phyloP scores from a whole-genome alignment of 2,888 invertebrate genomes.

The Andrena dorsata region DNA sequence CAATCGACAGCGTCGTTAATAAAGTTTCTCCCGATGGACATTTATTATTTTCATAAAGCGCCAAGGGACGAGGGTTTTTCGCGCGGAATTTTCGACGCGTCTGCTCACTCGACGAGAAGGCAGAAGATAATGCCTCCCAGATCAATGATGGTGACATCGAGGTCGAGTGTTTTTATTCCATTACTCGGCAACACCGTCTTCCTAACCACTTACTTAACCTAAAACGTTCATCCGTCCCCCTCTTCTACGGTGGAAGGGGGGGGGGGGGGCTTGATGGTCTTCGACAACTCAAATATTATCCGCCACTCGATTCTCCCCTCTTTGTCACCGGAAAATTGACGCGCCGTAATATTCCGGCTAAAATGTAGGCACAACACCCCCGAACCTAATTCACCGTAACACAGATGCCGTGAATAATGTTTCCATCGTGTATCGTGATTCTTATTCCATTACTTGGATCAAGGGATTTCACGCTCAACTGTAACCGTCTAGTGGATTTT shows the following conservation, averaged over 20 bases:
- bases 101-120: conserved; percentile 40
- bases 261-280: conserved; percentile 68
- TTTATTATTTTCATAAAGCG: conserved; percentile 32
- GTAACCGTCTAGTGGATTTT: neutral
- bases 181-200: conserved; percentile 79
- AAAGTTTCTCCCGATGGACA: conserved; percentile 6
- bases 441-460: neutral
- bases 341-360: conserved; percentile 32
- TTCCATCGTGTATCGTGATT: neutral
- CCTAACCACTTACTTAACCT: conserved; percentile 82
- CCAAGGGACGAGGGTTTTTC: conserved; percentile 35
- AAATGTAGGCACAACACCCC: conserved; percentile 46
- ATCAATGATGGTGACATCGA: conserved; percentile 71
- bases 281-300: conserved; percentile 83
- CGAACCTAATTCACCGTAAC: conserved; percentile 58
- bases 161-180: conserved; percentile 84
- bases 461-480: neutral
- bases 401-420: conserved; percentile 46
- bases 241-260: conserved; percentile 49
- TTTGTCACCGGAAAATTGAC: conserved; percentile 32
- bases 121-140: conserved; percentile 59
- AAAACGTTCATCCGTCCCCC: conserved; percentile 71
- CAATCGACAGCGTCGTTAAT: conserved; percentile 10
- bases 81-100: conserved; percentile 52
- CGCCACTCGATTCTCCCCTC: conserved; percentile 61